A percentile compares a stretch with the other conserved stretches of the same genome.
Conservation (phyloP, 2,888 invertebrate species). For the Pemphredon lugubris region DNA sequence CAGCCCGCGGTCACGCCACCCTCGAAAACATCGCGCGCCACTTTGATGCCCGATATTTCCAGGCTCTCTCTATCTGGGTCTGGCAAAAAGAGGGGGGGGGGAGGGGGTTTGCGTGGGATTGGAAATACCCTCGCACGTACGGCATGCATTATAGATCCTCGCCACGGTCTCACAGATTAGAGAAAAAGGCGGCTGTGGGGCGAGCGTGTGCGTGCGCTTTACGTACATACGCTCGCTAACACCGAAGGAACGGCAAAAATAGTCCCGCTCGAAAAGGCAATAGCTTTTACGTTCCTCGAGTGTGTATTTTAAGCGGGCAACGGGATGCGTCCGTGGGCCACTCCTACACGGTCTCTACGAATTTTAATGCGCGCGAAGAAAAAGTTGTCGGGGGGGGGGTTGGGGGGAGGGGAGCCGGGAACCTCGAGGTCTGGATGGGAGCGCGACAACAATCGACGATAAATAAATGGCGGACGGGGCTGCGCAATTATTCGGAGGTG, state of each 20-base stretch:
- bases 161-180: constrained; percentile 59
- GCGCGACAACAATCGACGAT: constrained; percentile 57
- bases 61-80: constrained; percentile 4
- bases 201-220: no score
- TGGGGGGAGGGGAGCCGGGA: no score
- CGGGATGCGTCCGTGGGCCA: constrained; percentile 34
- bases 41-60: constrained; percentile 60
- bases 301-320: constrained; percentile 42
- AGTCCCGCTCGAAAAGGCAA: constrained; percentile 52
- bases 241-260: constrained; percentile 48
- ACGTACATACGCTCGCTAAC: no score
- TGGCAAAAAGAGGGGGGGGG: no score
- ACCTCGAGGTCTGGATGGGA: constrained; percentile 22
- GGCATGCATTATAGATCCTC: constrained; percentile 58
- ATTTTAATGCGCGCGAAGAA: constrained; percentile 47
- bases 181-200: constrained; percentile 49
- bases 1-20: constrained; percentile 48
- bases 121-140: constrained; percentile 53
- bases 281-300: constrained; percentile 46
- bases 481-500: constrained; percentile 50
- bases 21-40: constrained; percentile 51
- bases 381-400: constrained; percentile 35
- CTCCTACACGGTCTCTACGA: constrained; percentile 40
- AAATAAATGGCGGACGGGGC: constrained; percentile 35
- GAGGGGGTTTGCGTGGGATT: constrained; percentile 49